phyloP scores from a whole-genome alignment of 2,888 invertebrate species.

The Cancer borealis region DNA sequence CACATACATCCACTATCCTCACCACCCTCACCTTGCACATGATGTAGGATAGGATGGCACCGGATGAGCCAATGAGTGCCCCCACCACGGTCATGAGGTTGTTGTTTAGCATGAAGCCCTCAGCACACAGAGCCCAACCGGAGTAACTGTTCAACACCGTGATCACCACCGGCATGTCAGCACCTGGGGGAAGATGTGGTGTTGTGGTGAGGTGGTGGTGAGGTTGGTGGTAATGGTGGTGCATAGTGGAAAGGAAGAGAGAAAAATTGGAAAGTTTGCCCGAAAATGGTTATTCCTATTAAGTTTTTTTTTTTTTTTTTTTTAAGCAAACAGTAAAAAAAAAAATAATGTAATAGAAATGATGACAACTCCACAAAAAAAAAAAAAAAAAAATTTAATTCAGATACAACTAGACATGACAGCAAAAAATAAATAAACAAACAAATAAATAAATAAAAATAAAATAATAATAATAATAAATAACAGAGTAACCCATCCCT shows the following conservation, averaged over 20 bases:
- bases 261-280: not conserved
- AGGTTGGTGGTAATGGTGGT: not conserved
- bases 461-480: not conserved
- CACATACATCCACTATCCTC: not conserved
- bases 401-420: no score
- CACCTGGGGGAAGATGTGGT: conserved; percentile 82
- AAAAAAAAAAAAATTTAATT: no score
- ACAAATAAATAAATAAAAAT: not conserved
- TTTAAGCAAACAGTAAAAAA: no score
- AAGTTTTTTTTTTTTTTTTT: no score
- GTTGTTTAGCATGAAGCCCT: conserved; percentile 96
- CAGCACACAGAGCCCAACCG: conserved; percentile 95
- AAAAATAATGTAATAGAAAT: no score
- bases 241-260: not conserved
- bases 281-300: no score
- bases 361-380: no score
- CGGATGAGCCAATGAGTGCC: conserved; percentile 93
- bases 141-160: conserved; percentile 95
- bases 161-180: conserved; percentile 96
- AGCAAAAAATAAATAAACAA: not conserved
- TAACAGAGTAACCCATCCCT: not conserved
- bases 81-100: conserved; percentile 95
- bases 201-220: not conserved
- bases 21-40: conserved; percentile 89
- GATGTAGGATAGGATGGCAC: conserved; percentile 94